phyloP scores from a whole-genome alignment of 2,888 invertebrate genomes.

The Drosophila falleni region DNA sequence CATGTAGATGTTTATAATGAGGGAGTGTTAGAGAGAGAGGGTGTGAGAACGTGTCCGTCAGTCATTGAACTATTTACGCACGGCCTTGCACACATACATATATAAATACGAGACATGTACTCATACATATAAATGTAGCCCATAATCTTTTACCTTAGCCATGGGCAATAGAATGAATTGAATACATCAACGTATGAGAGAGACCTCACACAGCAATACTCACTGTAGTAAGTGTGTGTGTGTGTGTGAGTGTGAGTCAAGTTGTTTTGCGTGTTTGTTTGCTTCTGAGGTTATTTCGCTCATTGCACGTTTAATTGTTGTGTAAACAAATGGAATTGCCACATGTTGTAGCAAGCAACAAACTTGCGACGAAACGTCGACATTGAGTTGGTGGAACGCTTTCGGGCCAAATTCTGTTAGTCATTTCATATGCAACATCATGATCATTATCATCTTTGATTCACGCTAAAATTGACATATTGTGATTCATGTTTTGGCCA shows the following conservation, averaged over 20 bases:
- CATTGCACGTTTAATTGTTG: conserved; percentile 66
- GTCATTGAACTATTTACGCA: conserved; percentile 78
- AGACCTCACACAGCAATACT: conserved; percentile 7
- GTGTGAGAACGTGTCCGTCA: conserved; percentile 53
- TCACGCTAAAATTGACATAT: conserved; percentile 17
- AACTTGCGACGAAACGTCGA: conserved; percentile 13
- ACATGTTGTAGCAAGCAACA: conserved; percentile 50
- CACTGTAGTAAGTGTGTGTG: conserved; percentile 6
- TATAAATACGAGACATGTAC: conserved; percentile 23
- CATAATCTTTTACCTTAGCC: conserved; percentile 28
- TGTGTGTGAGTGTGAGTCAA: conserved; percentile 16
- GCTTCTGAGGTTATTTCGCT: conserved; percentile 41
- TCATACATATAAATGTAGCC: conserved; percentile 16
- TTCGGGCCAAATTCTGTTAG: conserved; percentile 22
- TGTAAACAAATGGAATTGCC: conserved; percentile 70
- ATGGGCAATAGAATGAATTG: conserved; percentile 39
- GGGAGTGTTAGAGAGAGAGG: conserved; percentile 9
- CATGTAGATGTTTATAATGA: not conserved
- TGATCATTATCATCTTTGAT: conserved; percentile 27
- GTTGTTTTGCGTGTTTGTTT: conserved; percentile 26
- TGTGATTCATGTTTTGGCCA: conserved; percentile 41
- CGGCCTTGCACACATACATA: conserved; percentile 61
- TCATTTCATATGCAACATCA: conserved; percentile 19
- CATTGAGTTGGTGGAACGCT: conserved; percentile 46
- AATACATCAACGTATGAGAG: conserved; percentile 2